phyloP scores from a whole-genome alignment of 2,888 invertebrate species.

The Drosophila pseudotalamancana region DNA sequence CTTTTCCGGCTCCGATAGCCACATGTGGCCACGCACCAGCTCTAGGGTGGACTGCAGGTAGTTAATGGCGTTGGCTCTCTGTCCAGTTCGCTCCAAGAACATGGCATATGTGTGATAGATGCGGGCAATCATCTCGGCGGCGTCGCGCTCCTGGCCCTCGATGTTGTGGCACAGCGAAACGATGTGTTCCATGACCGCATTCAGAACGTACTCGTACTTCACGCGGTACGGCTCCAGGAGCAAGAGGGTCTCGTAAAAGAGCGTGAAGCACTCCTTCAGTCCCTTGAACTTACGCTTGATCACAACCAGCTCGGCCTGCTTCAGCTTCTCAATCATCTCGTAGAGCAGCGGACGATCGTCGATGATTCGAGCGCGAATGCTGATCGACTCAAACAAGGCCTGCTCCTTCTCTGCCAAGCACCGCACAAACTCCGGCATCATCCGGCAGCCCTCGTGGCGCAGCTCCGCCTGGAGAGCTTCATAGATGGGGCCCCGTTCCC shows the following conservation, averaged over 20 bases:
- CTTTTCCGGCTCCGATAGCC: slow-evolving; percentile 59
- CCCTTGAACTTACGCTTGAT: slow-evolving; percentile 48
- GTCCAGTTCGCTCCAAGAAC: slow-evolving; percentile 43
- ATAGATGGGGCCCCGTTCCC: slow-evolving; percentile 63
- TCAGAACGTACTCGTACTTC: slow-evolving; percentile 70
- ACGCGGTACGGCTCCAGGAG: slow-evolving; percentile 58
- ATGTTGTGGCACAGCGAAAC: slow-evolving; percentile 60
- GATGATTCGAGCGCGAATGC: slow-evolving; percentile 61
- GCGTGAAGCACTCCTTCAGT: slow-evolving; percentile 51
- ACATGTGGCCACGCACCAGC: slow-evolving; percentile 66
- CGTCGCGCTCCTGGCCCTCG: slow-evolving; percentile 46
- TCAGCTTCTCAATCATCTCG: slow-evolving; percentile 69
- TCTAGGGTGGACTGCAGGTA: slow-evolving; percentile 63
- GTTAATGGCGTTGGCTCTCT: slow-evolving; percentile 45
- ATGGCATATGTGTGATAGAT: slow-evolving; percentile 70
- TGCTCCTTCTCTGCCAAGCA: slow-evolving; percentile 71
- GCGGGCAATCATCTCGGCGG: slow-evolving; percentile 67
- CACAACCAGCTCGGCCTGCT: slow-evolving; percentile 68
- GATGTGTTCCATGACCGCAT: slow-evolving; percentile 64
- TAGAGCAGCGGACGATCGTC: slow-evolving; percentile 64
- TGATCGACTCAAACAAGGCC: slow-evolving; percentile 46
- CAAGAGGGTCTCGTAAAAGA: slow-evolving; percentile 67
- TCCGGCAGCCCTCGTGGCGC: slow-evolving; percentile 69
- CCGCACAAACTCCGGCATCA: slow-evolving; percentile 69
- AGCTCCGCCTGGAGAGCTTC: slow-evolving; percentile 71